A percentile compares a stretch with the other conserved stretches of the same genome.
Conservation (phyloP, 2,888 invertebrate genomes). For the Amblyjoppa fuscipennis region DNA sequence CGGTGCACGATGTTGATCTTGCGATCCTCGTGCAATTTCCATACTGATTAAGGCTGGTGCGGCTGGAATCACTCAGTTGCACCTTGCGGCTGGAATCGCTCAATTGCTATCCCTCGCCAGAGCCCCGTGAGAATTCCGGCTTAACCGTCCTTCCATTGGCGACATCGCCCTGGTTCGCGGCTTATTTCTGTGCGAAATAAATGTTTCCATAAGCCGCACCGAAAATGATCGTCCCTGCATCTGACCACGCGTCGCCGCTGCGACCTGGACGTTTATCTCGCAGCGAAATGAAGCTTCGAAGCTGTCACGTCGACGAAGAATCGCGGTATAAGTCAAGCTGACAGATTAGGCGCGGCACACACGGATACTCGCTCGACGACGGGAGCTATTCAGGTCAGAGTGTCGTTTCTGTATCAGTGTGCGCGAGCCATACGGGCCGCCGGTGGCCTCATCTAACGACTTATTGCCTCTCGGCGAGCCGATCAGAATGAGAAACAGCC, state of each 20-base stretch:
- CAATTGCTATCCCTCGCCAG: background rate
- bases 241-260: background rate
- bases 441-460: background rate
- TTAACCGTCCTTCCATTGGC: no score
- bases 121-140: background rate
- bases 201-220: background rate
- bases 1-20: background rate
- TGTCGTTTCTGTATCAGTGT: background rate
- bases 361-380: background rate
- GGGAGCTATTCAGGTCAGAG: background rate
- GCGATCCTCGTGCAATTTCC: background rate
- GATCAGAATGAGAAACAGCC: slow-evolving; percentile 5
- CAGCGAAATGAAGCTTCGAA: slow-evolving; percentile 15
- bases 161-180: background rate
- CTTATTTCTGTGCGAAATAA: background rate
- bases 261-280: background rate
- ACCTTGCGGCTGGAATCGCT: background rate
- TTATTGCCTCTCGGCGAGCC: background rate
- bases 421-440: background rate
- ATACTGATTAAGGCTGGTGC: background rate
- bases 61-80: background rate
- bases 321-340: slow-evolving; percentile 45
- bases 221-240: background rate
- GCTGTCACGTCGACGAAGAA: slow-evolving; percentile 17
- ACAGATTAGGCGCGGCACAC: slow-evolving; percentile 15